A percentile compares a stretch with the other conserved stretches of the same genome.
These are phyloP conservation scores for Malthinus seriepunctatus DNA, from an alignment of 2,888 invertebrate genomes.

Conservation along the genomic window DNA sequence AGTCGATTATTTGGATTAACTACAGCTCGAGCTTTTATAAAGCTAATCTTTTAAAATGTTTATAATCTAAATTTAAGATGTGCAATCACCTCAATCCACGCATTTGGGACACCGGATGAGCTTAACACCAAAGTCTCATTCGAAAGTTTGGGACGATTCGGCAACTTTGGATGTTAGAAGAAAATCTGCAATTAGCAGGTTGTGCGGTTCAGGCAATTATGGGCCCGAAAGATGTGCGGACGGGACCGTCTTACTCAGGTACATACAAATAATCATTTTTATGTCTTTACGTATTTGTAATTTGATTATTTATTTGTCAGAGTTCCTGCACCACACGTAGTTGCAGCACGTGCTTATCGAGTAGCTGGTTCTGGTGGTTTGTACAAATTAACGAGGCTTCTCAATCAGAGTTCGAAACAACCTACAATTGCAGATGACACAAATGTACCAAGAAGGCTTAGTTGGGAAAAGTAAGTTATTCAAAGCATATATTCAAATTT, in stretches of 20 bases:
- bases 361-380: conserved; percentile 55
- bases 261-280: conserved; percentile 4
- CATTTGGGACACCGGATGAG: conserved; percentile 30
- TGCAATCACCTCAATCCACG: conserved; percentile 15
- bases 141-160: conserved; percentile 48
- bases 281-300: background rate
- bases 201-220: conserved; percentile 49
- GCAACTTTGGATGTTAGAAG: conserved; percentile 47
- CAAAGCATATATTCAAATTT: background rate
- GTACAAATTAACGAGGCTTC: conserved; percentile 59
- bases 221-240: conserved; percentile 61
- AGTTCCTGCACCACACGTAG: conserved; percentile 62
- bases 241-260: conserved; percentile 67
- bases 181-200: conserved; percentile 51
- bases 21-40: too few relatives aligned
- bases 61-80: conserved; percentile 14
- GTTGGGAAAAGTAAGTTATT: conserved; percentile 65
- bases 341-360: conserved; percentile 61
- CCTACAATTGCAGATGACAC: conserved; percentile 55
- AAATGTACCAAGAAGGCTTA: conserved; percentile 60
- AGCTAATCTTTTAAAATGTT: too few relatives aligned
- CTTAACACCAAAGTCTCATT: conserved; percentile 43
- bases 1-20: too few relatives aligned
- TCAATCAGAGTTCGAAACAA: conserved; percentile 59
- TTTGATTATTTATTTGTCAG: conserved; percentile 42